Conservation (phyloP, 2,797 vertebrate species). For the Hydrolagus colliei region DNA sequence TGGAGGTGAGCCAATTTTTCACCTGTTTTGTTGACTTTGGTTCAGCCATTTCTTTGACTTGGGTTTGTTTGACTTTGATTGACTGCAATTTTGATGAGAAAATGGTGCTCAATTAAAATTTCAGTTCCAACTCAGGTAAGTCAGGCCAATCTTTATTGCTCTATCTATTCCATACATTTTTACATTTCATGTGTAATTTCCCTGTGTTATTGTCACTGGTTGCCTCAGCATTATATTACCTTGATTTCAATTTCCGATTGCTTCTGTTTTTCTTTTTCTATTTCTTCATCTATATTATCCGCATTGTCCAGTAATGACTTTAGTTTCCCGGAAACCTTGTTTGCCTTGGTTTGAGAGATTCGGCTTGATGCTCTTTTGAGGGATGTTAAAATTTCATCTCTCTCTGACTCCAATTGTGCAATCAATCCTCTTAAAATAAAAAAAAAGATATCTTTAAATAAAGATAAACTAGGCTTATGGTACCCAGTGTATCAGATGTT, state of each 20-base stretch:
- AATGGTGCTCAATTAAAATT: too few species aligned
- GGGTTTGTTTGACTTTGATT: too few species aligned
- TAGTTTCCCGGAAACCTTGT: neutral
- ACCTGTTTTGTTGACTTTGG: too few species aligned
- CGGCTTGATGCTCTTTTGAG: neutral
- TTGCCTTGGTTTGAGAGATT: neutral
- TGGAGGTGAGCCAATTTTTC: too few species aligned
- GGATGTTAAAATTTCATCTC: neutral
- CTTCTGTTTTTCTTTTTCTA: slow-evolving; percentile 22
- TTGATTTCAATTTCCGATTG: slow-evolving; percentile 29
- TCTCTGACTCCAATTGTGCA: slow-evolving; percentile 17
- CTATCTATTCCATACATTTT: too few species aligned
- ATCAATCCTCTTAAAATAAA: slow-evolving; percentile 28
- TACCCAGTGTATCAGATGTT: too few species aligned
- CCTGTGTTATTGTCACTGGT: neutral
- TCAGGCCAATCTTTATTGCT: neutral
- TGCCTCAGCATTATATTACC: slow-evolving; percentile 16
- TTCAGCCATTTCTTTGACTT: too few species aligned
- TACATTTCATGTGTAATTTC: too few species aligned
- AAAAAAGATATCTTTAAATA: neutral
- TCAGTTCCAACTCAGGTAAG: neutral
- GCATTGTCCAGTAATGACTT: slow-evolving; percentile 16
- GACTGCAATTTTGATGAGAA: too few species aligned
- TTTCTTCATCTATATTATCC: slow-evolving; percentile 22
- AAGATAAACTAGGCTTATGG: too few species aligned